phyloP scores from a whole-genome alignment of 2,888 invertebrate genomes.

The Megaustenia siamemsis region DNA sequence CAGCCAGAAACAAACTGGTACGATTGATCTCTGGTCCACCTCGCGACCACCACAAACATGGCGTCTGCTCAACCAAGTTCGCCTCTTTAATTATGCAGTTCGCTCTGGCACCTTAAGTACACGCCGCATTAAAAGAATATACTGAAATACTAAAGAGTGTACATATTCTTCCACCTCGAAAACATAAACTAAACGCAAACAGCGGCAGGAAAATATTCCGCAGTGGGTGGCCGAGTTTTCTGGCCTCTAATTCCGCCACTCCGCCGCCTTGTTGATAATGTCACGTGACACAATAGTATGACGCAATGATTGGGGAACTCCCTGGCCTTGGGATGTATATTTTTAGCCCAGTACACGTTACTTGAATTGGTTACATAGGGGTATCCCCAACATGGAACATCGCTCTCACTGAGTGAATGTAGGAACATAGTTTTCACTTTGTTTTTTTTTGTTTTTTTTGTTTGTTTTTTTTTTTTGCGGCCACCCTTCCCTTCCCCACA shows the following conservation, averaged over 20 bases:
- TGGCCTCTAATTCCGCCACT: neutral
- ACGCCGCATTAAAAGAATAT: neutral
- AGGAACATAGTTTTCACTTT: too few species aligned
- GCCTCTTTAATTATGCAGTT: neutral
- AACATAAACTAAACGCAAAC: neutral
- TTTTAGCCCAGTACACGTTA: too few species aligned
- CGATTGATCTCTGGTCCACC: constrained; percentile 13
- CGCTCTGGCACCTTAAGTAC: neutral
- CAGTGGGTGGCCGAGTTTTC: constrained; percentile 11
- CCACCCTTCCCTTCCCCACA: too few species aligned
- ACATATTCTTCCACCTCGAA: neutral
- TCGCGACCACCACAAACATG: constrained; percentile 1
- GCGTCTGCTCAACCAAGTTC: neutral
- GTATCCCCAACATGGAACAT: too few species aligned
- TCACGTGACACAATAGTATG: constrained; percentile 17
- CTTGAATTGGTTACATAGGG: too few species aligned
- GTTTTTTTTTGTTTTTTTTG: too few species aligned
- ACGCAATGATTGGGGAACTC: constrained; percentile 9
- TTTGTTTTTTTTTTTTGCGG: too few species aligned
- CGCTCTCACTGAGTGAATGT: too few species aligned
- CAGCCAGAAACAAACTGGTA: neutral
- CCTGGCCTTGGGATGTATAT: too few species aligned
- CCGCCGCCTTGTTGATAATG: neutral
- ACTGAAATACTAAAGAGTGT: neutral
- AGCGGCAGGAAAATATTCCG: neutral